Base-by-base conservation (phyloP, 2,888 invertebrate species). In the Drosophila mercatorum region DNA sequence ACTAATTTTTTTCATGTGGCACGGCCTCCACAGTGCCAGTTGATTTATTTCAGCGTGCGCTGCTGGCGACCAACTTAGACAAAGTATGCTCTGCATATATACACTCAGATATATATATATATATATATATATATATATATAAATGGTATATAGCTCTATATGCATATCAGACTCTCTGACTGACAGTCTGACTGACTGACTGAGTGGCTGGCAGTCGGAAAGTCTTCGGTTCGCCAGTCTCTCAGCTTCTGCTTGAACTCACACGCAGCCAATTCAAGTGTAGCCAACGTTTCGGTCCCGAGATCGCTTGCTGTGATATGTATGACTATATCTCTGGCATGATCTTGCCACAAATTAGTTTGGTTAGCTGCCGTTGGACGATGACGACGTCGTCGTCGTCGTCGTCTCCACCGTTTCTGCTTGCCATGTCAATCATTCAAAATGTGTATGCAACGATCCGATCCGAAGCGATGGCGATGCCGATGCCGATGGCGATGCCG, bases 1-100 rank as follows among this genome's bases (percentile, higher is more conserved):
- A 93, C 92, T 92, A 91, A 92, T 92, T 92, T 92, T 91, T 92
- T 91, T 84, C 83, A 88, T 84, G 83, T 75, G 85, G 75, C 81
- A 73, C 84, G 81, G 80, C 83, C 82, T 87, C 83, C 81, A 79
- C 87, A 81, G 79, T 68, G 77, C 78, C 79, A 87, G 85, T 90
- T 91, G 92, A 91, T 91, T 91, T 91, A 91, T 91, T 91, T 91
- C 86, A 89, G 83, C 87, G 80, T 88, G 84, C 87, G 88, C 87
- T 85, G 87, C 86, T 78, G 88, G 88, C 81, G 86, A 85, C 79
- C 79, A 76, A 89, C 84, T 89, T 89, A 89, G 89, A 89, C 87
- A 85, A 89, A 87, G 89, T 89, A 87, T 73, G 56, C 63, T 43
- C 41, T 17, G 44, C 22, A 68, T 58, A 67, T 56, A 62, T 51